Conservation (phyloP, 2,888 invertebrate species). For the Synanthedon vespiformis region DNA sequence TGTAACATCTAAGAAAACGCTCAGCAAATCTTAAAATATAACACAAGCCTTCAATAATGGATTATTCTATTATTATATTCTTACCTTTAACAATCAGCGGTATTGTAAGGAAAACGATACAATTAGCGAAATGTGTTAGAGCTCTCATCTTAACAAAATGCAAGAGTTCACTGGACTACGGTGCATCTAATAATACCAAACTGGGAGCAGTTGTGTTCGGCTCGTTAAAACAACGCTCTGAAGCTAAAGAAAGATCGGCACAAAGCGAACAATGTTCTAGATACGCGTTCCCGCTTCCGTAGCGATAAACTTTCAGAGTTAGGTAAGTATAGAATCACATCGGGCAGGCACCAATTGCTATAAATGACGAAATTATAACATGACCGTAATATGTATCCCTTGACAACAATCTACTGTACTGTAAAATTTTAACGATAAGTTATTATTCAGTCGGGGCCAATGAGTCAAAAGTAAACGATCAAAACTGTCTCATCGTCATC, state of each 20-base stretch:
- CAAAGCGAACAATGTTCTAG: slow-evolving; percentile 33
- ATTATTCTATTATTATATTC: neutral
- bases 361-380: neutral
- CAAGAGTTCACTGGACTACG: slow-evolving; percentile 31
- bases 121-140: slow-evolving; percentile 13
- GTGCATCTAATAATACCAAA: slow-evolving; percentile 14
- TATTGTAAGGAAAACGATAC: neutral
- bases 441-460: no score
- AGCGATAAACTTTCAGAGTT: slow-evolving; percentile 33
- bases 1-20: no score
- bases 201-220: slow-evolving; percentile 8
- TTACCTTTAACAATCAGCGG: neutral
- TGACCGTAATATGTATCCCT: no score
- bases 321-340: no score
- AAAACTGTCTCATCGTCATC: no score
- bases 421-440: no score
- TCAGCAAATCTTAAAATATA: no score
- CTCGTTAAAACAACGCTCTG: slow-evolving; percentile 27
- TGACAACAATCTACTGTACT: no score
- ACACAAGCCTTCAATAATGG: no score
- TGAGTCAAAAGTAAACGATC: no score
- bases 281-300: slow-evolving; percentile 37
- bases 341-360: neutral
- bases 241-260: slow-evolving; percentile 26
- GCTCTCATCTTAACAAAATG: slow-evolving; percentile 24